phyloP scores from a whole-genome alignment of 2,113 vertebrate species.

The Plestiodon gilberti region DNA sequence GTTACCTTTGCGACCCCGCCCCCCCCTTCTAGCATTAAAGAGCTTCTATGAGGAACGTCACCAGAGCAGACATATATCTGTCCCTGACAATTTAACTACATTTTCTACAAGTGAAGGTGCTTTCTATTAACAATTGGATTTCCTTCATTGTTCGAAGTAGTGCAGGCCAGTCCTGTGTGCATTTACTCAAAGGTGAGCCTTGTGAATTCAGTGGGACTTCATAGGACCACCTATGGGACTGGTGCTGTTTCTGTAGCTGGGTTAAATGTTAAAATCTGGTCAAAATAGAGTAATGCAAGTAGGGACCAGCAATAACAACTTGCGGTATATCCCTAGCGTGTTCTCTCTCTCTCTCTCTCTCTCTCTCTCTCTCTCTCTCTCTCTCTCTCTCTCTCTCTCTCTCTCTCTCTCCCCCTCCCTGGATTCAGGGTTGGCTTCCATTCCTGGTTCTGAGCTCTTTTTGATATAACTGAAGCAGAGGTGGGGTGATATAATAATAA shows the following conservation, averaged over 20 bases:
- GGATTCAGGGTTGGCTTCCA: too few relatives aligned
- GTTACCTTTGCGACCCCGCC: constrained; percentile 68
- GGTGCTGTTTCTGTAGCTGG: not conserved
- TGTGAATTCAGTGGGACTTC: not conserved
- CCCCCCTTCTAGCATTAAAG: constrained; percentile 48
- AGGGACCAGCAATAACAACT: too few relatives aligned
- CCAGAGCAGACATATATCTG: constrained; percentile 52
- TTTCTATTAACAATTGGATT: constrained; percentile 6
- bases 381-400: too few relatives aligned
- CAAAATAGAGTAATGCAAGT: not conserved
- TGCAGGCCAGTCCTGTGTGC: not conserved
- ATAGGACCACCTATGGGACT: not conserved
- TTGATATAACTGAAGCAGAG: too few relatives aligned
- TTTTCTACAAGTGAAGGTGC: constrained; percentile 30
- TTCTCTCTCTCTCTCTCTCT: too few relatives aligned
- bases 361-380: too few relatives aligned
- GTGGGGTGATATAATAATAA: too few relatives aligned
- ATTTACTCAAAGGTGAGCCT: not conserved
- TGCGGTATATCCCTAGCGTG: too few relatives aligned
- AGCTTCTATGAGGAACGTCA: constrained; percentile 51
- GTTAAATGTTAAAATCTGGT: not conserved
- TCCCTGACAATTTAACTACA: constrained; percentile 47
- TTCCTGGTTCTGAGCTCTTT: too few relatives aligned
- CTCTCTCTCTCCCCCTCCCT: too few relatives aligned
- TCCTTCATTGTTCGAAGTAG: not conserved